phyloP scores from a whole-genome alignment of 2,888 invertebrate species.

The Hermaeophaga mercurialis region DNA sequence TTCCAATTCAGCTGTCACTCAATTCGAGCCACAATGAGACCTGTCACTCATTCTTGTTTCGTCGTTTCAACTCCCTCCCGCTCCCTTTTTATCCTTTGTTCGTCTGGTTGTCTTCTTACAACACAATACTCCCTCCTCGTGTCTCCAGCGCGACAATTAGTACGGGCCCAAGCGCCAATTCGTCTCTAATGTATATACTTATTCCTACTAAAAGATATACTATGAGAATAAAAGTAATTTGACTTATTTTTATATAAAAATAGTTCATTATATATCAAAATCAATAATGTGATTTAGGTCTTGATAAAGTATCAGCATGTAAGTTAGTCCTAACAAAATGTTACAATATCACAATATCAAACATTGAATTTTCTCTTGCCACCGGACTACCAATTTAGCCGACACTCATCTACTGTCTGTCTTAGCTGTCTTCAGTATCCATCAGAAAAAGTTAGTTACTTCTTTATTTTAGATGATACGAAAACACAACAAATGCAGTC shows the following conservation, averaged over 20 bases:
- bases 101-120: conserved; percentile 50
- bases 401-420: conserved; percentile 29
- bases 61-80: conserved; percentile 40
- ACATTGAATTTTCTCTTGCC: neutral
- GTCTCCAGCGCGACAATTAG: no score
- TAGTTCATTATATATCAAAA: no score
- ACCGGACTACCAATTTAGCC: neutral
- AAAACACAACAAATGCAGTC: conserved; percentile 12
- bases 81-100: conserved; percentile 47
- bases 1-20: conserved; percentile 55
- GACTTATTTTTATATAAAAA: no score
- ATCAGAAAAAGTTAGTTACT: conserved; percentile 50
- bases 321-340: no score
- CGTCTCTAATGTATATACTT: neutral
- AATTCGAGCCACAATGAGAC: conserved; percentile 51
- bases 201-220: neutral
- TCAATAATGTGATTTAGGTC: no score
- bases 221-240: no score
- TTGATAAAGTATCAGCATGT: no score
- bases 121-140: conserved; percentile 39
- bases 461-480: conserved; percentile 40
- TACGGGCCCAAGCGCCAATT: neutral
- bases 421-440: conserved; percentile 33
- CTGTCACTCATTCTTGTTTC: conserved; percentile 52
- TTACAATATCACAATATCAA: no score